Evolutionary conservation across 35 echinoderm and acorn worm species (phyloP).

Genomic region (Anneissia japonica): DNA sequence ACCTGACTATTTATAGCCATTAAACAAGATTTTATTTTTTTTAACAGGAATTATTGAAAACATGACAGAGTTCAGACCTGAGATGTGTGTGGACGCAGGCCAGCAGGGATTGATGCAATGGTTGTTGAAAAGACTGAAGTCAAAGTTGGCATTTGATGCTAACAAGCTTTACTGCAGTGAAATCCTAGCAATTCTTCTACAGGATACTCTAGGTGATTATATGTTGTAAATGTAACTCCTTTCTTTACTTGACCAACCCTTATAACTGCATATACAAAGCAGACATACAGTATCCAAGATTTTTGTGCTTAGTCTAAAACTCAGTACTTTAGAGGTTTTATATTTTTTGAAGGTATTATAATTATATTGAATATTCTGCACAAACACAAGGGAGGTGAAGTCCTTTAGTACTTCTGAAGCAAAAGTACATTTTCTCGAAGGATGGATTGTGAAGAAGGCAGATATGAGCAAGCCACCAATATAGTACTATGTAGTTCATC

Average conservation of each 20-base stretch:
- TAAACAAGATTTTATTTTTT: slow-evolving; percentile 16
- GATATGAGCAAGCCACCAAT: too few relatives aligned
- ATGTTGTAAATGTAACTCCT: too few relatives aligned
- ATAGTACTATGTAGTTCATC: neutral
- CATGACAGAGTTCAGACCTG: slow-evolving; percentile 79
- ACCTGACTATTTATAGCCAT: too few relatives aligned
- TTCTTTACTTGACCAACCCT: too few relatives aligned
- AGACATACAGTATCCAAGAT: too few relatives aligned
- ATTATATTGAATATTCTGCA: too few relatives aligned
- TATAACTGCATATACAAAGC: too few relatives aligned
- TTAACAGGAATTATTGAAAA: slow-evolving; percentile 80
- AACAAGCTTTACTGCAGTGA: slow-evolving; percentile 93
- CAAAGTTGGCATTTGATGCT: slow-evolving; percentile 77
- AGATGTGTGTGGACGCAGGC: slow-evolving; percentile 78
- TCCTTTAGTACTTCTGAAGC: neutral
- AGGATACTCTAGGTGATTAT: slow-evolving; percentile 76
- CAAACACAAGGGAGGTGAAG: neutral
- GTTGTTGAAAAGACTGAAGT: slow-evolving; percentile 81
- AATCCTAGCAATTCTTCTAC: slow-evolving; percentile 87
- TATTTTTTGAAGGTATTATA: too few relatives aligned
- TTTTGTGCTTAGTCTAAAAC: too few relatives aligned
- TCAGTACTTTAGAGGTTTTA: too few relatives aligned
- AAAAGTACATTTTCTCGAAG: too few relatives aligned
- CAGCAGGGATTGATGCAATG: slow-evolving; percentile 91
- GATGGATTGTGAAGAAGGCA: too few relatives aligned